phyloP scores from a whole-genome alignment of 1,140 invertebrate genomes.

The Drosophila trapezifrons region DNA sequence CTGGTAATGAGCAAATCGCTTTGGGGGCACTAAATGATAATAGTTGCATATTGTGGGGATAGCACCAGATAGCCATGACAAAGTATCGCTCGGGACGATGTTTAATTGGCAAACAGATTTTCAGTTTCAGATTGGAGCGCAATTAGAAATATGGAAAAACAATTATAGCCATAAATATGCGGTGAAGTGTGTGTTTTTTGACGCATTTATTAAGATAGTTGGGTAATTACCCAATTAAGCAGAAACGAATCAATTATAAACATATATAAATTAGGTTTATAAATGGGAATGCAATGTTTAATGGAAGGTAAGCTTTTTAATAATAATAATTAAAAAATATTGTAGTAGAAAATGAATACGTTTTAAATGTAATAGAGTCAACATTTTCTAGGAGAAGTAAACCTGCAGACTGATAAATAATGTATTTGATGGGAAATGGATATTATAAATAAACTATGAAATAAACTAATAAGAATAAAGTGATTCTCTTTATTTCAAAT shows the following conservation, averaged over 20 bases:
- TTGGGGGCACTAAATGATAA: constrained; percentile 63
- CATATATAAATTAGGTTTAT: neutral
- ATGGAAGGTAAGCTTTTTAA: too few relatives aligned
- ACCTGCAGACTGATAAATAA: too few relatives aligned
- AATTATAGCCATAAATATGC: constrained; percentile 2
- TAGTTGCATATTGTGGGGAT: constrained; percentile 51
- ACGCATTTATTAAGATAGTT: neutral
- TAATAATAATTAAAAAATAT: too few relatives aligned
- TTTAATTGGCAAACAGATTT: constrained; percentile 36
- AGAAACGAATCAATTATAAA: neutral
- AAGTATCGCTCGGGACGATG: constrained; percentile 30
- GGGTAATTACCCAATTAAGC: neutral
- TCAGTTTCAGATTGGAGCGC: neutral
- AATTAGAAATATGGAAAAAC: constrained; percentile 9
- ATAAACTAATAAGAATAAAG: too few relatives aligned
- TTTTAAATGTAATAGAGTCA: too few relatives aligned
- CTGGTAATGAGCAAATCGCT: constrained; percentile 67
- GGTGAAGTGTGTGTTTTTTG: neutral
- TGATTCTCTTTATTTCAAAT: too few relatives aligned
- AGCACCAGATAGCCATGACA: constrained; percentile 38
- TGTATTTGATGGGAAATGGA: too few relatives aligned
- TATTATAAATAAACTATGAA: too few relatives aligned
- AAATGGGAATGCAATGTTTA: too few relatives aligned
- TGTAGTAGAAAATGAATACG: too few relatives aligned
- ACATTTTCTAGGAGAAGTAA: too few relatives aligned